phyloP scores from a whole-genome alignment of 2,888 invertebrate species.

The Diaphora mendica region DNA sequence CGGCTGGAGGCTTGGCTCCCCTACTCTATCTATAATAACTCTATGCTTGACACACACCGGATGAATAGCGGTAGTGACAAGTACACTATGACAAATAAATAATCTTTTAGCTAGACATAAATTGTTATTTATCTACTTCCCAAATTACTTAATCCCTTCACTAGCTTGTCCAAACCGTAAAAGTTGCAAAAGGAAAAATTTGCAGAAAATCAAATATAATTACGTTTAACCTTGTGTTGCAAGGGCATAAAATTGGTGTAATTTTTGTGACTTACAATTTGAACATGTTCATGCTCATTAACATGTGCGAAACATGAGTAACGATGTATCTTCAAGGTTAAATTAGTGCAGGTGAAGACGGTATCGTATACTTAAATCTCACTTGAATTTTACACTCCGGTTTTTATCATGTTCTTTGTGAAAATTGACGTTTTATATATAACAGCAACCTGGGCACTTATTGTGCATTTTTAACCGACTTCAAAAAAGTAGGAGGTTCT shows the following conservation, averaged over 20 bases:
- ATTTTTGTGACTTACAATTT: constrained; percentile 31
- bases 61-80: too few species aligned
- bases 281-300: constrained; percentile 22
- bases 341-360: constrained; percentile 17
- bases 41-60: too few species aligned
- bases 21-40: too few species aligned
- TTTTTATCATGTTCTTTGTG: not conserved
- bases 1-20: too few species aligned
- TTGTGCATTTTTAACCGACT: too few species aligned
- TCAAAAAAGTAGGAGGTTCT: too few species aligned
- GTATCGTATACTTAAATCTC: constrained; percentile 11
- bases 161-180: constrained; percentile 8
- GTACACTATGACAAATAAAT: too few species aligned
- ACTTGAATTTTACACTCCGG: not conserved
- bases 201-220: constrained; percentile 11
- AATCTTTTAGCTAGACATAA: not conserved
- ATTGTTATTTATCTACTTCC: too few species aligned
- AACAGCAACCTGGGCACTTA: not conserved
- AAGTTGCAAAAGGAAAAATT: constrained; percentile 10
- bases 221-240: constrained; percentile 35
- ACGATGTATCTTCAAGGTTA: constrained; percentile 32
- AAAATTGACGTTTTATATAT: constrained; percentile 4
- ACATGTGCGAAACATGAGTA: constrained; percentile 35
- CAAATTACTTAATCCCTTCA: not conserved
- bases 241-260: constrained; percentile 29